Conservation (phyloP, 1,140 invertebrate genomes). For the Achatina immaculata region DNA sequence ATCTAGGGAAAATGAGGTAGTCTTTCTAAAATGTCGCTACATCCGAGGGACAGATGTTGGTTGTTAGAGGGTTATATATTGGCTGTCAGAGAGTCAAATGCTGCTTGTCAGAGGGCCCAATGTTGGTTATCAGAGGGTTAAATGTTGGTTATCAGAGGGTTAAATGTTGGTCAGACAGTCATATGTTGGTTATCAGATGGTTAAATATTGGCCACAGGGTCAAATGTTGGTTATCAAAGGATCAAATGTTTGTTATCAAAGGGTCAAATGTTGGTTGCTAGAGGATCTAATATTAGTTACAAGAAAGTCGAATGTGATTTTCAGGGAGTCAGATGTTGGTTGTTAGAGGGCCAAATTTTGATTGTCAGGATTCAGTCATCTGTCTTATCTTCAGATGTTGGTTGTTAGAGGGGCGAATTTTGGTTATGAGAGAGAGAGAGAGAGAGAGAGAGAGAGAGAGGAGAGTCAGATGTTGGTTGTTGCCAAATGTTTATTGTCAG, state of each 20-base stretch:
- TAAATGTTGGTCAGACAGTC: neutral
- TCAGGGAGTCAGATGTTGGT: too few relatives aligned
- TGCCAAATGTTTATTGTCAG: neutral
- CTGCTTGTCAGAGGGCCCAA: neutral
- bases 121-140: neutral
- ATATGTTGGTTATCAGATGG: neutral
- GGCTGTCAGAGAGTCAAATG: neutral
- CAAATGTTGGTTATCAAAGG: neutral
- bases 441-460: too few relatives aligned
- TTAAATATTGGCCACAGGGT: neutral
- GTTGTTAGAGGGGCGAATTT: neutral
- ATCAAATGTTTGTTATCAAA: neutral
- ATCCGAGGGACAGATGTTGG: neutral
- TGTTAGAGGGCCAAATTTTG: neutral
- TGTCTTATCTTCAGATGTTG: neutral
- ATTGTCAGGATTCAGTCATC: neutral
- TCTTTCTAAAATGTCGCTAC: neutral
- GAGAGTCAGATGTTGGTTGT: neutral
- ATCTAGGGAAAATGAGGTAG: constrained; percentile 3
- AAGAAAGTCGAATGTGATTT: too few relatives aligned
- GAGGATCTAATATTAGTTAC: too few relatives aligned
- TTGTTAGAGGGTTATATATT: neutral
- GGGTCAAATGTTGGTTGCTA: too few relatives aligned
- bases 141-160: neutral
- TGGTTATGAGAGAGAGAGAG: neutral